phyloP scores from a whole-genome alignment of 2,113 vertebrate genomes.

The Passer montanus region DNA sequence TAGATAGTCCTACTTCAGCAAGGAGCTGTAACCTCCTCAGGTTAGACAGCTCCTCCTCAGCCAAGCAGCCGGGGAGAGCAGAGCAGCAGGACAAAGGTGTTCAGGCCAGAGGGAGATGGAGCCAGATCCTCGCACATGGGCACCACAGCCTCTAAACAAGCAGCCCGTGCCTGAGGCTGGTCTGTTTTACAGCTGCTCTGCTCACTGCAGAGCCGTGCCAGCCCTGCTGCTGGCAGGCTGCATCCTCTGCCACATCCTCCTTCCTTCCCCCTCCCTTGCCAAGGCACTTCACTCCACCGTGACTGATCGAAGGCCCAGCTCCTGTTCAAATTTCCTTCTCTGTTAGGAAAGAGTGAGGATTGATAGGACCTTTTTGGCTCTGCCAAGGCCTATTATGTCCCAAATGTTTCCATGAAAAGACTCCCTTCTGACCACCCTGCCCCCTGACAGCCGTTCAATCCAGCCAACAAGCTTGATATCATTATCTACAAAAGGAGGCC shows the following conservation, averaged over 20 bases:
- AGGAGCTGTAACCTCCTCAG: not conserved
- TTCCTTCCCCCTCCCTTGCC: not conserved
- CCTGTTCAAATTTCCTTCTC: slow-evolving; percentile 36
- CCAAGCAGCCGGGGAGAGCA: not conserved
- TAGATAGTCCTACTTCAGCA: not conserved
- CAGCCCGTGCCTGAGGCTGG: not conserved
- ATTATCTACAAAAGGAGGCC: slow-evolving; percentile 58
- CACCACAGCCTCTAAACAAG: not conserved
- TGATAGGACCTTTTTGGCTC: slow-evolving; percentile 34
- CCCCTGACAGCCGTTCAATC: slow-evolving; percentile 45
- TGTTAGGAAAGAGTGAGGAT: not conserved
- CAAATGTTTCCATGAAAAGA: slow-evolving; percentile 59
- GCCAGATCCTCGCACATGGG: not conserved
- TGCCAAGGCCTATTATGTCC: slow-evolving; percentile 58
- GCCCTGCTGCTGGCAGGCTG: slow-evolving; percentile 13
- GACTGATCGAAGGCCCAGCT: not conserved
- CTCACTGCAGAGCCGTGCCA: not conserved
- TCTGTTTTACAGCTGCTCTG: not conserved
- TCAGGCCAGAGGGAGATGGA: not conserved
- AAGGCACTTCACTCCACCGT: not conserved
- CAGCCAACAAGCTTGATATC: slow-evolving; percentile 68
- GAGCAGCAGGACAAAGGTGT: not conserved
- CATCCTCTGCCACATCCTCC: not conserved
- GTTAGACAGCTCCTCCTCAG: not conserved
- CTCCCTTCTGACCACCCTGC: slow-evolving; percentile 22